Base-by-base conservation (phyloP, 2,797 vertebrate species). In the Falco concolor region DNA sequence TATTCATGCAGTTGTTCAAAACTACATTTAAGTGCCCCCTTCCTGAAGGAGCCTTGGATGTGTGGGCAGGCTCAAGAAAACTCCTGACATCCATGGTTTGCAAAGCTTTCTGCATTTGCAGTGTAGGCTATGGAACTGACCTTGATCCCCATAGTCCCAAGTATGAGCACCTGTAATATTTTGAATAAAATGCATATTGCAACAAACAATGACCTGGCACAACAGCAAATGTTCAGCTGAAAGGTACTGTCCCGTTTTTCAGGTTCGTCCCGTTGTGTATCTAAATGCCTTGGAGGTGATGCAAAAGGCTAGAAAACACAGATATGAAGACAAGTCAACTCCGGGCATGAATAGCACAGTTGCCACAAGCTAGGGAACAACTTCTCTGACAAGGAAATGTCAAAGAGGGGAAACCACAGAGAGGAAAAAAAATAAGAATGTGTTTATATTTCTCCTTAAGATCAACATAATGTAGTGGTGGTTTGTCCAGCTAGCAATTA, bases 241-340 rank as follows among this genome's bases (percentile, higher is more conserved):
- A 36, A 72, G 18, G 18, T 53, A 34, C 23, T 70, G 50, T 68
- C n/a, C 23, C 2, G 4, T 34, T 70, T 77, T 34, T 49, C 4
- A 3, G 25, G 47, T n/a, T 74, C 28, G 8, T 42, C 20, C 23
- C 2, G 0, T 14, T 27, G 16, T 21, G 10, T 32, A 14, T 17
- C 20, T 30, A 45, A 32, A 24, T 12, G 24, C 15, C 24, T 57
- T 44, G 24, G 27, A 54, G 24, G 18, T 23, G 13, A 28, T 67
- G 18, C 38, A 36, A 47, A 85, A 85, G n/a, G 22, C 19, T 32
- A 25, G 61, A 44, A 73, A 78, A 38, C 10, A 22, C 54, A 22
- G 59, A 8, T 24, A 18, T 6, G 7, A 54, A 28, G 32, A 79
- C 50, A 76, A n/a, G 32, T 59, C 50, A 45, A 1, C 13, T 60